Evolutionary conservation across 2,113 vertebrate genomes (phyloP).

Genomic region (Saimiri boliviensis): DNA sequence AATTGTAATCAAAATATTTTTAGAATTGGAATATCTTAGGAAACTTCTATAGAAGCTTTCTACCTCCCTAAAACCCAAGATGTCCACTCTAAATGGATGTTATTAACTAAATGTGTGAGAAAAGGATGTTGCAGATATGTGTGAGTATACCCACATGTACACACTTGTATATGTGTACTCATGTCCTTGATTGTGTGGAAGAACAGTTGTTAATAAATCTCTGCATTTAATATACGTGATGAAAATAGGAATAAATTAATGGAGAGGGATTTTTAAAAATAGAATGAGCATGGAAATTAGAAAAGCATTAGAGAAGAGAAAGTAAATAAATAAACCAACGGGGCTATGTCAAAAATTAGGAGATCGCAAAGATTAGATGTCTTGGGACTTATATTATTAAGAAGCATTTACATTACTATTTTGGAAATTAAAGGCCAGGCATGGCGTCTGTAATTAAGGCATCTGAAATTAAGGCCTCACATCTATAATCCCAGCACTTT

Average conservation of each 20-base stretch:
- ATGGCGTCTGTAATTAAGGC: too few species aligned
- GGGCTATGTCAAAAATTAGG: background rate
- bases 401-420: conserved; percentile 5
- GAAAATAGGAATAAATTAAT: background rate
- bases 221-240: background rate
- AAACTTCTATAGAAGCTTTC: background rate
- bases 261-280: background rate
- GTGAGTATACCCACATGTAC: background rate
- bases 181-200: background rate
- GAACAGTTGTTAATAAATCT: background rate
- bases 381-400: background rate
- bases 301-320: background rate
- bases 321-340: conserved; percentile 4
- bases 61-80: conserved; percentile 6
- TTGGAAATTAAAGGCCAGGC: background rate
- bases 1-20: background rate
- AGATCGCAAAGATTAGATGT: background rate
- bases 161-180: background rate
- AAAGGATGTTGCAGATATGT: background rate
- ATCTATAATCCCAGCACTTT: too few species aligned
- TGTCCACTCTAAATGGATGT: background rate
- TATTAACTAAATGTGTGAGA: background rate
- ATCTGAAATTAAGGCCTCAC: too few species aligned
- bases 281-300: background rate
- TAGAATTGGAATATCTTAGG: background rate